Percentiles rank a stretch among this genome's conserved stretches.
phyloP scores from a whole-genome alignment of 2,113 vertebrate genomes.

The Plestiodon gilberti region DNA sequence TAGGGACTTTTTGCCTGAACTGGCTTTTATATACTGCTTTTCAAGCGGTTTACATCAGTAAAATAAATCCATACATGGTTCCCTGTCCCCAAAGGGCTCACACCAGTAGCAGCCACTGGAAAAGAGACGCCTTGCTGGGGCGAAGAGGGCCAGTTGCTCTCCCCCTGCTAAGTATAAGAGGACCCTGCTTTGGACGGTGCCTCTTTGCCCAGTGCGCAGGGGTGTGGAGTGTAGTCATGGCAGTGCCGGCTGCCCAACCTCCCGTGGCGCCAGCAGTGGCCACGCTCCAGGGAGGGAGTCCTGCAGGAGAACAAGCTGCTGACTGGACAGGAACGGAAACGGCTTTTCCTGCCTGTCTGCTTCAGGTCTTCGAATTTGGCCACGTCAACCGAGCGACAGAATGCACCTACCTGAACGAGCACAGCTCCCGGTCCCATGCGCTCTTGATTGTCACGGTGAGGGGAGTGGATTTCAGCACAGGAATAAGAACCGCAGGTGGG shows the following conservation, averaged over 20 bases:
- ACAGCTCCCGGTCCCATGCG: slow-evolving; percentile 94
- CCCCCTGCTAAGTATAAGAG: no score
- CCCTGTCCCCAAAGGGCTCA: no score
- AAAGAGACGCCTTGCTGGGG: no score
- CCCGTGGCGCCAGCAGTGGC: neutral
- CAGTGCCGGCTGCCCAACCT: neutral
- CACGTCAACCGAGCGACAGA: slow-evolving; percentile 89
- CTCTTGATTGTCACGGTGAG: slow-evolving; percentile 89
- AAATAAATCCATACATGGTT: no score
- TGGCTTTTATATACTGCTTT: neutral
- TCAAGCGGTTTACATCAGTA: no score
- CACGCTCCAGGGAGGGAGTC: neutral
- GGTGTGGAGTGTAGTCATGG: neutral
- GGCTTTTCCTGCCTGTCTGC: accelerated
- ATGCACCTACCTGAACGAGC: slow-evolving; percentile 93
- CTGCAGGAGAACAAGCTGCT: neutral
- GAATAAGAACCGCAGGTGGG: slow-evolving; percentile 87
- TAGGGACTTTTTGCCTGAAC: neutral
- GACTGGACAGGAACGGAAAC: no score
- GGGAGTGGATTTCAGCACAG: slow-evolving; percentile 86
- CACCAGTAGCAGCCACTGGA: no score
- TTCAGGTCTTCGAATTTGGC: slow-evolving; percentile 90
- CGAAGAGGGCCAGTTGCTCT: no score
- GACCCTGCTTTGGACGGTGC: neutral
- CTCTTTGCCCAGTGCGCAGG: neutral